Conservation (phyloP, 2,888 invertebrate genomes). For the Brachyptera putata region DNA sequence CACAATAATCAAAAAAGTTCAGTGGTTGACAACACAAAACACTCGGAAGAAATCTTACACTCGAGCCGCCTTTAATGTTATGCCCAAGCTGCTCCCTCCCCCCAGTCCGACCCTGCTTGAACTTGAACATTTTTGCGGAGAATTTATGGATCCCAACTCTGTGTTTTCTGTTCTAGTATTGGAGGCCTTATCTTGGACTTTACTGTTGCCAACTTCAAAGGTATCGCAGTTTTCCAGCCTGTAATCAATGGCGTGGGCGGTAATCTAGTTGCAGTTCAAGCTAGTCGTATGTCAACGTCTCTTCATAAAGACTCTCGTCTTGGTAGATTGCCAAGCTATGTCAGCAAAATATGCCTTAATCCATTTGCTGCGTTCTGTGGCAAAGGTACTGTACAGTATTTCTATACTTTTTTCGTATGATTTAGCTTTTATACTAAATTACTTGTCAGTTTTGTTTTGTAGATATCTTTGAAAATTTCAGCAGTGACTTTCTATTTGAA, state of each 20-base stretch:
- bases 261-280: constrained; percentile 88
- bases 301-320: constrained; percentile 60
- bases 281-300: constrained; percentile 80
- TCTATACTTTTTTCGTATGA: background rate
- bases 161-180: constrained; percentile 50
- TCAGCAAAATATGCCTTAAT: constrained; percentile 49
- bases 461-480: no score
- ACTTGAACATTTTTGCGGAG: no score
- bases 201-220: constrained; percentile 75
- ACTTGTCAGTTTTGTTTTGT: no score
- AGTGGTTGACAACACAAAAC: no score
- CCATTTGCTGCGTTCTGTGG: constrained; percentile 54
- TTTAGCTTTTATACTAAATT: no score
- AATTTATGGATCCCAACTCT: no score
- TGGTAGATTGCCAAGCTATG: constrained; percentile 49
- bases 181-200: constrained; percentile 85
- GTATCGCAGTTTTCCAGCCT: constrained; percentile 88
- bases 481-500: no score
- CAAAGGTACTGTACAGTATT: constrained; percentile 41
- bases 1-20: no score
- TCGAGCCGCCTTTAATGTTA: no score
- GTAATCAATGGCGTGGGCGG: constrained; percentile 92
- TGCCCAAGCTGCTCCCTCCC: no score
- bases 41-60: no score
- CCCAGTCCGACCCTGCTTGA: no score